A percentile compares a stretch with the other conserved stretches of the same genome.
phyloP scores from a whole-genome alignment of 2,797 vertebrate species.

The Ctenopoma multispine region DNA sequence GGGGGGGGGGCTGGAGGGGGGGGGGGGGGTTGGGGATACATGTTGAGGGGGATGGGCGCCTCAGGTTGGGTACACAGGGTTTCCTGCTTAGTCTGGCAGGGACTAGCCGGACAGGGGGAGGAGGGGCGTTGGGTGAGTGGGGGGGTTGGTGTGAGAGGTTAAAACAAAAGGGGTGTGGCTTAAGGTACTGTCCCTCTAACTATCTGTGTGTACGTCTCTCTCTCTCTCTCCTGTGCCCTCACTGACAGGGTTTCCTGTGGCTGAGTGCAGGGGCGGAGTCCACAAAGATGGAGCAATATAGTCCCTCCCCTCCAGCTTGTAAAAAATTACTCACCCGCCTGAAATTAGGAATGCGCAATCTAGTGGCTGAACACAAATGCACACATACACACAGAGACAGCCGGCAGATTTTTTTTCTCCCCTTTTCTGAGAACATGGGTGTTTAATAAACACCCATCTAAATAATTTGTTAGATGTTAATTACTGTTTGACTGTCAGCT shows the following conservation, averaged over 20 bases:
- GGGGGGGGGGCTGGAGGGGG: slow-evolving; percentile 19
- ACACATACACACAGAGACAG: slow-evolving; percentile 26
- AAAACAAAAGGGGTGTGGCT: slow-evolving; percentile 84
- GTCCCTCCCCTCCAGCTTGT: slow-evolving; percentile 66
- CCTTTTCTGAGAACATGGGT: slow-evolving; percentile 6
- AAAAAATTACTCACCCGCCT: slow-evolving; percentile 74
- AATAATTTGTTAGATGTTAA: slow-evolving; percentile 5
- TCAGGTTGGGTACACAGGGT: slow-evolving; percentile 86
- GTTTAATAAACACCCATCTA: too few species aligned
- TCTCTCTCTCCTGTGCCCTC: slow-evolving; percentile 55
- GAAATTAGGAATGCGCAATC: slow-evolving; percentile 79
- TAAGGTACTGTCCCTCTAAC: slow-evolving; percentile 77
- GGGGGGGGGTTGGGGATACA: slow-evolving; percentile 51
- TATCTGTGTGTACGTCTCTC: slow-evolving; percentile 8
- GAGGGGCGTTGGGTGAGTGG: slow-evolving; percentile 24
- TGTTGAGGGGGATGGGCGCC: slow-evolving; percentile 82
- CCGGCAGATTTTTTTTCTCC: neutral
- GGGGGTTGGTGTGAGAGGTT: slow-evolving; percentile 79
- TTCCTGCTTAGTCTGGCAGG: slow-evolving; percentile 87
- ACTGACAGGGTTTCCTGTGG: slow-evolving; percentile 86
- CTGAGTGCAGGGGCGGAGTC: slow-evolving; percentile 82
- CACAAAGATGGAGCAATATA: slow-evolving; percentile 64
- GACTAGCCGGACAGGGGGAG: slow-evolving; percentile 84
- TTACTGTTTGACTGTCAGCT: neutral
- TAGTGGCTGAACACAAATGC: slow-evolving; percentile 51